phyloP scores from a whole-genome alignment of 1,140 invertebrate genomes.

The Sminthurinus signatus region DNA sequence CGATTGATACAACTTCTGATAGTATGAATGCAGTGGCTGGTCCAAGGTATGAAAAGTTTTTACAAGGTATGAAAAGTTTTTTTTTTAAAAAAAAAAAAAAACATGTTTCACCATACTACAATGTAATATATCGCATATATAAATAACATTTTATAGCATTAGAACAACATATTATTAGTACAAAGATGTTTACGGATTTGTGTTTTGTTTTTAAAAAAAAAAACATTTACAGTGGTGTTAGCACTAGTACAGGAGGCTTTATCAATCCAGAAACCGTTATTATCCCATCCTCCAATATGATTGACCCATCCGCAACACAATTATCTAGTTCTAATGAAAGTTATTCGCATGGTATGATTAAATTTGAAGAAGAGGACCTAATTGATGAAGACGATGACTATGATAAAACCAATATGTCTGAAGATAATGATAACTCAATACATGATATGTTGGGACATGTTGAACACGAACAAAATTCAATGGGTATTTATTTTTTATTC shows the following conservation, averaged over 20 bases:
- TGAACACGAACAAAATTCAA: slow-evolving; percentile 6
- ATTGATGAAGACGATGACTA: slow-evolving; percentile 35
- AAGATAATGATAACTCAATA: slow-evolving; percentile 38
- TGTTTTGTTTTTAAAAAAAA: no score
- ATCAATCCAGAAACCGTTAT: slow-evolving; percentile 17
- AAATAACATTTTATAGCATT: no score
- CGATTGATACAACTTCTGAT: background rate
- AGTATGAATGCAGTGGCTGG: slow-evolving; percentile 3
- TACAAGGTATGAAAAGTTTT: no score
- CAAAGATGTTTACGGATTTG: no score
- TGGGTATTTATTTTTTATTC: slow-evolving; percentile 18
- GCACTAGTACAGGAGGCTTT: slow-evolving; percentile 10
- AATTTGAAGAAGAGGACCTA: slow-evolving; percentile 32
- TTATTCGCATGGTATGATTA: slow-evolving; percentile 18
- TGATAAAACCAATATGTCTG: slow-evolving; percentile 22
- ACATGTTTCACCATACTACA: no score
- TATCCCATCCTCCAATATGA: slow-evolving; percentile 3
- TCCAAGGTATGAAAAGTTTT: no score
- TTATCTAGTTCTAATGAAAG: slow-evolving; percentile 17
- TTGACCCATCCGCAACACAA: background rate
- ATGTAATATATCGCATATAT: no score
- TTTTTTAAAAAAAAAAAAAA: slow-evolving; percentile 6
- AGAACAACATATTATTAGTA: no score
- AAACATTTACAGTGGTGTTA: slow-evolving; percentile 14
- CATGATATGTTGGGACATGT: slow-evolving; percentile 29